Percentiles rank a stretch among this genome's conserved stretches.
These are phyloP conservation scores for Trichopoda pennipes DNA, from an alignment of 2,888 invertebrate genomes.

Conservation along the genomic window DNA sequence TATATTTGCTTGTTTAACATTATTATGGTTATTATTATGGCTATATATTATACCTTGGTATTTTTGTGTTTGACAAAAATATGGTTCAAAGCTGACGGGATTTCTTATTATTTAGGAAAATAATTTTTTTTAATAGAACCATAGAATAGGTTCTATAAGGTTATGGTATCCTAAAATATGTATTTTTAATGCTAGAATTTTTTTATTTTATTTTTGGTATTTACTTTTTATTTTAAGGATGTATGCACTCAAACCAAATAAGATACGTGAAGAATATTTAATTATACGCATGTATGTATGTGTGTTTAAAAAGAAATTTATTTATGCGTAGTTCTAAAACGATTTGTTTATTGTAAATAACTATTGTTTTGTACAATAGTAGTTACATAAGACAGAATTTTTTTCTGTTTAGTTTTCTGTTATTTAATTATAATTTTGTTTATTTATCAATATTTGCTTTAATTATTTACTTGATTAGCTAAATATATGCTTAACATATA, in stretches of 20 bases:
- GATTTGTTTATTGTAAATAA: not conserved
- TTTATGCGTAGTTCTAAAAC: not conserved
- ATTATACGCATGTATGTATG: not conserved
- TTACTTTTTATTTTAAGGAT: not conserved
- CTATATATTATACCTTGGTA: too few species aligned
- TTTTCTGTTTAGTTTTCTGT: not conserved
- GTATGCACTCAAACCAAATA: not conserved
- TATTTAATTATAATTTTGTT: not conserved
- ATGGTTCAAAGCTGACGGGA: too few species aligned
- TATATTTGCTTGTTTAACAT: too few species aligned
- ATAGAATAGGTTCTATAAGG: too few species aligned
- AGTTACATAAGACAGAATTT: not conserved
- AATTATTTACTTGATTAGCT: conserved; percentile 58
- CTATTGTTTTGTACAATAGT: not conserved
- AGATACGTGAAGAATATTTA: not conserved
- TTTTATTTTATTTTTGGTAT: not conserved
- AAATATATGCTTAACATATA: conserved; percentile 44
- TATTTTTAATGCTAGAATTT: not conserved
- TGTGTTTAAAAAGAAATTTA: not conserved
- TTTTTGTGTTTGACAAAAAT: too few species aligned
- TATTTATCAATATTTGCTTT: conserved; percentile 32
- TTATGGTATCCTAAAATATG: too few species aligned
- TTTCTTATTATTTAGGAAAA: too few species aligned
- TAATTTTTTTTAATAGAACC: too few species aligned
- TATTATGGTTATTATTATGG: too few species aligned